Conservation (phyloP, 2,113 vertebrate genomes). For the Cygnus buccinator region DNA sequence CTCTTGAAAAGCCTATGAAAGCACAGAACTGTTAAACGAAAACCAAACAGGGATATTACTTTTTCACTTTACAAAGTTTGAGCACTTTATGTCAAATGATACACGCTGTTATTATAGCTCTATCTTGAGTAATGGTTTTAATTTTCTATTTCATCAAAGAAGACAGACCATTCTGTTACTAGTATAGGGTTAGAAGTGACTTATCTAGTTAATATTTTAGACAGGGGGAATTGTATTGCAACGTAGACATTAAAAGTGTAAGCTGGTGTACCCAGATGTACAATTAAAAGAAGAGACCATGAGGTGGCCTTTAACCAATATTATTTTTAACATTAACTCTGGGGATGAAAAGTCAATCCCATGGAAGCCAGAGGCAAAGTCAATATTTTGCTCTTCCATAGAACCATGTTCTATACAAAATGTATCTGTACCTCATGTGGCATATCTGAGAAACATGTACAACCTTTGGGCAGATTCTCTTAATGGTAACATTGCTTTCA, state of each 20-base stretch:
- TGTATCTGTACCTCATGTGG: not conserved
- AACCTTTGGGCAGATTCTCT: not conserved
- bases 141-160: slow-evolving; percentile 48
- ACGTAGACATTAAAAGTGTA: not conserved
- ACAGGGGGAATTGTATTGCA: not conserved
- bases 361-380: not conserved
- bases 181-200: not conserved
- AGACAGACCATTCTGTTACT: not conserved
- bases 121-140: slow-evolving; percentile 56
- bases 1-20: slow-evolving; percentile 45
- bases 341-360: not conserved
- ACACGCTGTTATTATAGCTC: slow-evolving; percentile 19
- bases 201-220: slow-evolving; percentile 43
- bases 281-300: slow-evolving; percentile 1
- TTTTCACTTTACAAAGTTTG: slow-evolving; percentile 41
- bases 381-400: not conserved
- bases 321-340: slow-evolving; percentile 22
- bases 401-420: not conserved
- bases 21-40: slow-evolving; percentile 6
- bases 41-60: slow-evolving; percentile 36
- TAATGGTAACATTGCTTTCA: not conserved
- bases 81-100: slow-evolving; percentile 48
- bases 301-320: not conserved
- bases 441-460: not conserved
- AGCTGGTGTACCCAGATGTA: not conserved